A percentile compares a stretch with the other conserved stretches of the same genome.
phyloP scores from a whole-genome alignment of 2,797 vertebrate species.

The Sebastiscus albofasciatus region DNA sequence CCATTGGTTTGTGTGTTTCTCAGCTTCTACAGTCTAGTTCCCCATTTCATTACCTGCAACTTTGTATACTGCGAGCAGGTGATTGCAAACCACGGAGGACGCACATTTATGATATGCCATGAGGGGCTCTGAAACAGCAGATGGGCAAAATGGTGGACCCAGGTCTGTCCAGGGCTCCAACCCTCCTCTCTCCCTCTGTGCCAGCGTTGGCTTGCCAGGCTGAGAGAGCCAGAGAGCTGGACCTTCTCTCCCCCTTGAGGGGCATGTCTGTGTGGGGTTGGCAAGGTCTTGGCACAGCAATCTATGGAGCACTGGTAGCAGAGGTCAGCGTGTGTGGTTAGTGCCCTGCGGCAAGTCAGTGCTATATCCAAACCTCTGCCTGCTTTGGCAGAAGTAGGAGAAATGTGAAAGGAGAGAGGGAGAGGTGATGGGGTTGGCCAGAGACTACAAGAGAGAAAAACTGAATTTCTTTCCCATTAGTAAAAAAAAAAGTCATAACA shows the following conservation, averaged over 20 bases:
- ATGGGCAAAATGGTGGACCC: conserved; percentile 67
- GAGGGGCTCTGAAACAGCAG: conserved; percentile 63
- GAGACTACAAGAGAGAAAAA: background rate
- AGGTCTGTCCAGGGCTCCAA: conserved; percentile 46
- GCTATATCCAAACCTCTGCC: conserved; percentile 45
- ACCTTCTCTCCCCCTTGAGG: conserved; percentile 28
- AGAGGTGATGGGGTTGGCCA: background rate
- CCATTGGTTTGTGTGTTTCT: background rate
- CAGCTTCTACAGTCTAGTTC: background rate
- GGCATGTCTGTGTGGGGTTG: conserved; percentile 26
- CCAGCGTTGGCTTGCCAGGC: conserved; percentile 49
- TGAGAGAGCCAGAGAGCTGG: conserved; percentile 48
- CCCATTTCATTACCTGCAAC: background rate
- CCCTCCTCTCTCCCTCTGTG: conserved; percentile 38
- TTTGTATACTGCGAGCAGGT: conserved; percentile 20
- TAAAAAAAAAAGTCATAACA: background rate
- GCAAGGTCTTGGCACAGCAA: conserved; percentile 42
- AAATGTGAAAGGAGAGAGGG: background rate
- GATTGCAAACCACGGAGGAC: conserved; percentile 21
- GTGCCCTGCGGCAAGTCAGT: conserved; percentile 37
- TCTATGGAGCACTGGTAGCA: conserved; percentile 32
- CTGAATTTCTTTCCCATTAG: background rate
- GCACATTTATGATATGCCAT: conserved; percentile 49
- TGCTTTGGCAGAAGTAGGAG: conserved; percentile 13
- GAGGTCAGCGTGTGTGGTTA: conserved; percentile 53